Evolutionary conservation across 2,888 invertebrate species (phyloP).

Genomic region (Drosophila lacicola): DNA sequence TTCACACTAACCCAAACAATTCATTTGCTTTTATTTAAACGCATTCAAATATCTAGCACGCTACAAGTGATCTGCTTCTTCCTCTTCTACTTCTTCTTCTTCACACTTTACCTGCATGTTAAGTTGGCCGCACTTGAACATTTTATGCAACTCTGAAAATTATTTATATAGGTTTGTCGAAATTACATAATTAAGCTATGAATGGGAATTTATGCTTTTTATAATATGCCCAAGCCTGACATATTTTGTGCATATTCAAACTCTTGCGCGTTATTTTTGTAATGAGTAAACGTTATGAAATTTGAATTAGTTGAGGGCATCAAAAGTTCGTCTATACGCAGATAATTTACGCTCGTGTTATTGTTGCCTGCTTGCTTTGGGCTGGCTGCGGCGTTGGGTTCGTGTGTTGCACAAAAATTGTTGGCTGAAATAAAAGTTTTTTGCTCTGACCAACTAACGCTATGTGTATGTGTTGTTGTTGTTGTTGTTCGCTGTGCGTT

Average conservation of each 20-base stretch:
- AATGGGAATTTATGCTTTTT: too few species aligned
- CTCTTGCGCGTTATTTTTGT: background rate
- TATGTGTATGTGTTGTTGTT: slow-evolving; percentile 15
- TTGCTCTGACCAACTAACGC: slow-evolving; percentile 24
- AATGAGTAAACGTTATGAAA: background rate
- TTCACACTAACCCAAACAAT: too few species aligned
- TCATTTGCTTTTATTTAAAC: too few species aligned
- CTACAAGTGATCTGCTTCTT: background rate
- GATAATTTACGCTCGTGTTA: slow-evolving; percentile 9
- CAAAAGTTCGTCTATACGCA: background rate
- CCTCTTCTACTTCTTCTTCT: background rate
- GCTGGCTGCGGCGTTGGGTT: too few species aligned
- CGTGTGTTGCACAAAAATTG: slow-evolving; percentile 37
- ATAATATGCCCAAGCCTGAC: too few species aligned
- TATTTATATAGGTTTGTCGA: too few species aligned
- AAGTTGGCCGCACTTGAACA: too few species aligned
- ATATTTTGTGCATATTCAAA: background rate
- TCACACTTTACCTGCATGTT: background rate
- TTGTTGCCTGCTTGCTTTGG: slow-evolving; percentile 9
- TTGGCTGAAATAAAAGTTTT: slow-evolving; percentile 44
- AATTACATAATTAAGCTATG: too few species aligned
- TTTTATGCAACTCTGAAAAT: too few species aligned
- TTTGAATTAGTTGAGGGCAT: slow-evolving; percentile 9
- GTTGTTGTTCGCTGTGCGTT: slow-evolving; percentile 38
- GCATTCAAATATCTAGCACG: too few species aligned